Evolutionary conservation across 1,140 invertebrate species (phyloP), one percentile per base, ranked within the genome.

Genomic region (Drosophila punjabiensis): DNA sequence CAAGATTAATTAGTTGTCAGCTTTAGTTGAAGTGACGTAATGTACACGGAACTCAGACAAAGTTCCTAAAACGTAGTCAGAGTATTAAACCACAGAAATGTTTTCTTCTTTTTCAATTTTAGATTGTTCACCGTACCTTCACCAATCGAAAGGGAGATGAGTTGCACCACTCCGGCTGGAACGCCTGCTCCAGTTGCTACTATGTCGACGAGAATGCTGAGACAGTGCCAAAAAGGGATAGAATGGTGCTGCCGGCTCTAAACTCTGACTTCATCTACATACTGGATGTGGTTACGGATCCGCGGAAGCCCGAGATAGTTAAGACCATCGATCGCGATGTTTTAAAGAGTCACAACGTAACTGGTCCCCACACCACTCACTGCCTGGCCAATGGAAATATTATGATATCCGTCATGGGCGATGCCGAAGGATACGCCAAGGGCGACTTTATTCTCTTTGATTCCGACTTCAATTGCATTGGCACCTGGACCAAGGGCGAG

Each of bases 81-180:
- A n/a, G n/a, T n/a, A n/a, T n/a, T n/a, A n/a, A n/a, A 48, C 10
- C 11, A 8, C 6, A 24, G 3, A 8, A 48, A 28, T n/a, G 3
- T 30, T 11, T 5, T 11, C 9, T 5, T n/a, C 14, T 16, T 56
- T 0, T 13, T 91, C 0, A 3, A 6, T 1, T 39, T 1, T 86
- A 99, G 98, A 96, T 99, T 5, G 96, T 99, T 56, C 96, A 98
- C 91, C 96, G 98, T 53, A 94, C 97, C 0, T 94, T 96, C 67
- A 96, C 98, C 86, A 95, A 96, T n/a, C 93, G 96, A 61, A 89
- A 94, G 7, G 97, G 96, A 3, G 98, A 99, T 91, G 98, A 99
- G 93, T 92, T 99, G 1, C 98, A 99, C 92, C 98, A 99, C 92
- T 96, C 96, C 18, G 98, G 98, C 0, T 99, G 98, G 98, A 99